phyloP scores from a whole-genome alignment of 1,140 invertebrate species.

The Drosophila grimshawi region DNA sequence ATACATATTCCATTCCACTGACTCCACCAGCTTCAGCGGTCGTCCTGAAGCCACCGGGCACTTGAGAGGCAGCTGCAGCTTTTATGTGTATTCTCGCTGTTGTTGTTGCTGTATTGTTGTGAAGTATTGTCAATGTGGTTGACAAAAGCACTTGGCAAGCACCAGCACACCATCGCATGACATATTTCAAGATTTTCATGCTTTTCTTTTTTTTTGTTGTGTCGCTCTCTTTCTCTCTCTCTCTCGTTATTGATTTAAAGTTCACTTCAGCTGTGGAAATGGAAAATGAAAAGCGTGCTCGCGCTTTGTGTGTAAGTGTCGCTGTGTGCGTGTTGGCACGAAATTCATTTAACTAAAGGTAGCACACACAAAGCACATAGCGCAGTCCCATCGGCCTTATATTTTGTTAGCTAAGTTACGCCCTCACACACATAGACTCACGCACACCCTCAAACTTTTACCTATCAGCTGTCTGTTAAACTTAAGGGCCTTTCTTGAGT shows the following conservation, averaged over 20 bases:
- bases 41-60: conserved; percentile 16
- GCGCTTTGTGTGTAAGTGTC: conserved; percentile 46
- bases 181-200: conserved; percentile 47
- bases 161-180: conserved; percentile 30
- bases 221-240: conserved; percentile 35
- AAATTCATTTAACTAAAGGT: conserved; percentile 75
- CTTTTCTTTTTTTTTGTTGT: not conserved
- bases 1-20: conserved; percentile 18
- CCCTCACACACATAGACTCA: conserved; percentile 37
- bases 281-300: conserved; percentile 43
- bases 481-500: conserved; percentile 22
- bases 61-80: conserved; percentile 45
- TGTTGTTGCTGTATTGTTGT: conserved; percentile 52
- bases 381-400: conserved; percentile 19
- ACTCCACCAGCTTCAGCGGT: not conserved
- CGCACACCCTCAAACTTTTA: not conserved
- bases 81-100: conserved; percentile 29
- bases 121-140: conserved; percentile 74
- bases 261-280: conserved; percentile 59
- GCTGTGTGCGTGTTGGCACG: conserved; percentile 40
- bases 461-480: conserved; percentile 3
- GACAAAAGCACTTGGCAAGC: conserved; percentile 72
- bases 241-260: conserved; percentile 74
- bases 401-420: conserved; percentile 20
- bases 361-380: conserved; percentile 18